Percentiles rank a stretch among this genome's conserved stretches.
These are phyloP conservation scores for Siniperca scherzeri DNA, from an alignment of 2,797 vertebrate genomes.

Conservation along the genomic window DNA sequence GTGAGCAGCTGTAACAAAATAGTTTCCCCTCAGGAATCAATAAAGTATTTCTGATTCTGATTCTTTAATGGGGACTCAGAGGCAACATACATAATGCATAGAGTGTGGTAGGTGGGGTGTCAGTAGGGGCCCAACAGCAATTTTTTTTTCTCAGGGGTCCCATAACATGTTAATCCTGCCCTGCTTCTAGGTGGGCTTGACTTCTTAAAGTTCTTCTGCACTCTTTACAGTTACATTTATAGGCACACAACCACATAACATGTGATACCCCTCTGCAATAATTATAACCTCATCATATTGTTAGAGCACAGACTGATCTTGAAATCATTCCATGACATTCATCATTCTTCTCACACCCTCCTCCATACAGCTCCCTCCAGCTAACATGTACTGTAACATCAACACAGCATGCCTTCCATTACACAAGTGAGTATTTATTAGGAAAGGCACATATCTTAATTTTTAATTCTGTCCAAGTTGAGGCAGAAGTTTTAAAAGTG, in stretches of 20 bases:
- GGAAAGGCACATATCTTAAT: slow-evolving; percentile 29
- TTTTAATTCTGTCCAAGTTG: slow-evolving; percentile 52
- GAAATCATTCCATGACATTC: slow-evolving; percentile 41
- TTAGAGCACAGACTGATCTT: slow-evolving; percentile 36
- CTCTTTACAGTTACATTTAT: not conserved
- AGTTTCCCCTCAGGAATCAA: no score
- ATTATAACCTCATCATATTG: slow-evolving; percentile 47
- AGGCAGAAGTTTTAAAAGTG: slow-evolving; percentile 72
- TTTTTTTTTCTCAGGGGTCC: not conserved
- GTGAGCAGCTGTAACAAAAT: no score
- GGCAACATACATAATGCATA: no score
- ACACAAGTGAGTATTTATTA: slow-evolving; percentile 26
- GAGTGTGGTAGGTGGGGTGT: no score
- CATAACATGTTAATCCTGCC: not conserved
- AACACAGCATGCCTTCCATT: slow-evolving; percentile 17
- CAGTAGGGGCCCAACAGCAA: not conserved
- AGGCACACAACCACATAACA: not conserved
- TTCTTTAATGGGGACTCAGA: no score
- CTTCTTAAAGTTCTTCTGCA: slow-evolving; percentile 1
- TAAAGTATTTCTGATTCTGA: no score
- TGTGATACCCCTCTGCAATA: slow-evolving; percentile 45
- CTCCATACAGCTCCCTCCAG: slow-evolving; percentile 29
- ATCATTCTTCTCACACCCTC: slow-evolving; percentile 46
- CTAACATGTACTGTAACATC: slow-evolving; percentile 31
- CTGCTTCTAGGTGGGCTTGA: not conserved